Evolutionary conservation across 2,113 vertebrate species (phyloP).

Genomic region (Corynorhinus townsendii): DNA sequence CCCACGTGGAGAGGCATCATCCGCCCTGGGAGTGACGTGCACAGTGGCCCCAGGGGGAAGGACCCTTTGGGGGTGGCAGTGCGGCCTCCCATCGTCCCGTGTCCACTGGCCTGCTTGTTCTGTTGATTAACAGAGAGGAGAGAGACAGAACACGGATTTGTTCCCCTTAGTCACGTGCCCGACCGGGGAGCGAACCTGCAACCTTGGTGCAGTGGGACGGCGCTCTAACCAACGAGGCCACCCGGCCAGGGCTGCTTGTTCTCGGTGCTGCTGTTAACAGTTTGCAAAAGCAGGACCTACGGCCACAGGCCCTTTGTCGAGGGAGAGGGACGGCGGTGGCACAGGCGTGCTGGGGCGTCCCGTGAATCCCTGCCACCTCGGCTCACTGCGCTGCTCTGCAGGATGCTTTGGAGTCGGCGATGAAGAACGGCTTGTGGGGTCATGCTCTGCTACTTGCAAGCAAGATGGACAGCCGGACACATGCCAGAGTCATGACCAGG

Average conservation of each 20-base stretch:
- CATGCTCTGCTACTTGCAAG: slow-evolving; percentile 95
- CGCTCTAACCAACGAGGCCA: neutral
- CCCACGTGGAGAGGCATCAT: accelerated
- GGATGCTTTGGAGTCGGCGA: slow-evolving; percentile 96
- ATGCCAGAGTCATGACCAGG: slow-evolving; percentile 98
- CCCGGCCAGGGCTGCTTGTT: too few relatives aligned
- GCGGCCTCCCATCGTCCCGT: accelerated
- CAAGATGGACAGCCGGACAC: slow-evolving; percentile 98
- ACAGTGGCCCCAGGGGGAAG: accelerated
- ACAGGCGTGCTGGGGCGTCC: accelerated
- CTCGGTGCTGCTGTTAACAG: accelerated
- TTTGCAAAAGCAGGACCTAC: accelerated
- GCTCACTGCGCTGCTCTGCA: slow-evolving; percentile 47
- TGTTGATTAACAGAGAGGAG: neutral
- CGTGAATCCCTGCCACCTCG: accelerated
- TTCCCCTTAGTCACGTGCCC: neutral
- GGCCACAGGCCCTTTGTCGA: accelerated
- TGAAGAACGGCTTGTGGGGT: slow-evolving; percentile 97
- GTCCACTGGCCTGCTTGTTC: accelerated
- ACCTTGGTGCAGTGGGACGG: too few relatives aligned
- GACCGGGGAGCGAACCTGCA: too few relatives aligned
- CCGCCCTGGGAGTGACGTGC: accelerated
- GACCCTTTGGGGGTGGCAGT: accelerated
- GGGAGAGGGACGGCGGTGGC: accelerated
- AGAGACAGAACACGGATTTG: neutral